Conservation (phyloP, 1,140 invertebrate species). For the Homalodisca vitripennis region DNA sequence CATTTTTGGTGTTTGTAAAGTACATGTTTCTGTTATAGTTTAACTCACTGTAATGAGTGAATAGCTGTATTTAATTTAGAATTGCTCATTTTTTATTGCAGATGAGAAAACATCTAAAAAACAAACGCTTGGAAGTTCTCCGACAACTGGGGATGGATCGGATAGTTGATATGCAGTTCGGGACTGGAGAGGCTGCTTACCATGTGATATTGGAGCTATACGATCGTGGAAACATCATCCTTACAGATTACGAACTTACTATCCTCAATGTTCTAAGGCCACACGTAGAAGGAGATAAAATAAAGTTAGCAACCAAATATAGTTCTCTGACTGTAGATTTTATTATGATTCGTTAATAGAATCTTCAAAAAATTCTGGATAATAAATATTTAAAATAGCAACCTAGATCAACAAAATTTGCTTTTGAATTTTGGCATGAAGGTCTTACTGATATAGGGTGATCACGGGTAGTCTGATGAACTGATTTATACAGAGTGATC, state of each 20-base stretch:
- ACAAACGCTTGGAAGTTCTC: constrained; percentile 88
- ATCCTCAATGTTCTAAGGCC: constrained; percentile 94
- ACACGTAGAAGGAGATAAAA: constrained; percentile 89
- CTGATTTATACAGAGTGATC: no score
- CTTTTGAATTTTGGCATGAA: no score
- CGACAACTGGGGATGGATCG: constrained; percentile 85
- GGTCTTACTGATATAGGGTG: no score
- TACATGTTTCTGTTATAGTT: no score
- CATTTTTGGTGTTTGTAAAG: no score
- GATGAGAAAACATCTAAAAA: constrained; percentile 96
- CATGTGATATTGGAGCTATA: constrained; percentile 97
- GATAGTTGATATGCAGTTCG: constrained; percentile 93
- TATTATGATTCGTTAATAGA: no score
- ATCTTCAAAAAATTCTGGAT: no score
- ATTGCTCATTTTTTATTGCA: constrained; percentile 47
- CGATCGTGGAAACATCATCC: constrained; percentile 94
- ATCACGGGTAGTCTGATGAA: no score
- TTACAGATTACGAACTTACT: constrained; percentile 88
- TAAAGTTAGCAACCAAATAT: constrained; percentile 67
- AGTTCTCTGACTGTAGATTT: no score
- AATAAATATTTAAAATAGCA: no score
- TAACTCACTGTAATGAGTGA: no score
- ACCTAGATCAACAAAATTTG: no score
- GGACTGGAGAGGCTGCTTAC: constrained; percentile 89
- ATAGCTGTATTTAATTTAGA: constrained; percentile 30